Evolutionary conservation across 1,140 invertebrate species (phyloP).

Genomic region (Lordiphosa stackelbergi): DNA sequence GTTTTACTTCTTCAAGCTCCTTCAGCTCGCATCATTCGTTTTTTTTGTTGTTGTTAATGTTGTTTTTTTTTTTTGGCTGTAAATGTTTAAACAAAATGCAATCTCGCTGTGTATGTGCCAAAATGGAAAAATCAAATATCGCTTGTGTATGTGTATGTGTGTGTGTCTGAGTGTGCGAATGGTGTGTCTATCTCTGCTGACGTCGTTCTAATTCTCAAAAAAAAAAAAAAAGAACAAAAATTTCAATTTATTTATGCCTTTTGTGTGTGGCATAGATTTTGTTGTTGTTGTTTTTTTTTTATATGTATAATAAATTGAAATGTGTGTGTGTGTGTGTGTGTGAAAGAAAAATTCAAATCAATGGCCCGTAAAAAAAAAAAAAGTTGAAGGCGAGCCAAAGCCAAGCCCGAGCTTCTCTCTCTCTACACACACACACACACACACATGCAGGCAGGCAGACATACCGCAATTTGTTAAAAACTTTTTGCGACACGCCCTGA

Average conservation of each 20-base stretch:
- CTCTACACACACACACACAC: too few relatives aligned
- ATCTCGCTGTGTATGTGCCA: background rate
- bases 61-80: conserved; percentile 2
- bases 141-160: too few relatives aligned
- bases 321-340: background rate
- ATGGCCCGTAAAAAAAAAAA: conserved; percentile 27
- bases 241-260: conserved; percentile 26
- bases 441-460: too few relatives aligned
- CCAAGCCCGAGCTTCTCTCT: conserved; percentile 7
- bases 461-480: too few relatives aligned
- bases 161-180: too few relatives aligned
- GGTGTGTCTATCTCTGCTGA: too few relatives aligned
- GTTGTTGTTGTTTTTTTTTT: conserved; percentile 17
- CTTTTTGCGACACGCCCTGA: too few relatives aligned
- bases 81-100: conserved; percentile 6
- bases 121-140: too few relatives aligned
- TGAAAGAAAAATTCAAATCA: conserved; percentile 18
- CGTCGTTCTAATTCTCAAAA: background rate
- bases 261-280: conserved; percentile 43
- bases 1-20: conserved; percentile 25
- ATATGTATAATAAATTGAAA: conserved; percentile 16
- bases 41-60: conserved; percentile 21
- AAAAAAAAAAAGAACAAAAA: too few relatives aligned
- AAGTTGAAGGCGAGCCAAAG: conserved; percentile 17
- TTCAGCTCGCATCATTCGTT: conserved; percentile 11